These are phyloP conservation scores for Echinops telfairi DNA, from an alignment of 2,113 vertebrate genomes.

Conservation along the genomic window DNA sequence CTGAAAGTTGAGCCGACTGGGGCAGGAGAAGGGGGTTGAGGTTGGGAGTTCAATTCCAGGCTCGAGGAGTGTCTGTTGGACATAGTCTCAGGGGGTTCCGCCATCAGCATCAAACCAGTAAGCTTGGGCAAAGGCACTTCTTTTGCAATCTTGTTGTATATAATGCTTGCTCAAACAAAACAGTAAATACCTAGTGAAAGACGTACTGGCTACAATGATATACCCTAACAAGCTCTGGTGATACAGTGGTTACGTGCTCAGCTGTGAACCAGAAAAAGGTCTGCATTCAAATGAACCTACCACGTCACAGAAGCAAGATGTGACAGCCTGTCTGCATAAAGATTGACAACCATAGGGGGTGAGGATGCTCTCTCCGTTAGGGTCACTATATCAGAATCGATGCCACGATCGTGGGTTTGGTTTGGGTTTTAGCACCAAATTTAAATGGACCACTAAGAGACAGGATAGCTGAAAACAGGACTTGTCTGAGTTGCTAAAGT, in stretches of 20 bases:
- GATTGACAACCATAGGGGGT: too few species aligned
- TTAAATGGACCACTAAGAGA: background rate
- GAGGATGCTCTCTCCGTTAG: background rate
- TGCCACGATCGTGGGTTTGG: too few species aligned
- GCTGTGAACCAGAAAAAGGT: background rate
- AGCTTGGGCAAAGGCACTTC: background rate
- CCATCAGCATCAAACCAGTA: too few species aligned
- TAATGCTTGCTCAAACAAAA: background rate
- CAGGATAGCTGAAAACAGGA: conserved; percentile 17
- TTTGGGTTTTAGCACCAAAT: background rate
- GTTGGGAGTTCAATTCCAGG: too few species aligned
- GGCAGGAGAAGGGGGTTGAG: too few species aligned
- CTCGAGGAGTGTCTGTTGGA: too few species aligned
- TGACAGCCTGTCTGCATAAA: background rate
- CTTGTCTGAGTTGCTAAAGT: background rate
- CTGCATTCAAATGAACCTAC: background rate
- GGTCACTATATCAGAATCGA: background rate
- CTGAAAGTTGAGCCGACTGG: too few species aligned
- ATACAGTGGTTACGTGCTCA: background rate
- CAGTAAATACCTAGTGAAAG: conserved; percentile 40
- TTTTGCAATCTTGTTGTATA: conserved; percentile 44
- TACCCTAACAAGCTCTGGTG: background rate
- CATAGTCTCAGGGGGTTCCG: too few species aligned
- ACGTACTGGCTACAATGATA: conserved; percentile 42
- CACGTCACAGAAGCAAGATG: background rate